Base-by-base conservation (phyloP, 2,888 invertebrate species). In the Cheilosia vernalis region DNA sequence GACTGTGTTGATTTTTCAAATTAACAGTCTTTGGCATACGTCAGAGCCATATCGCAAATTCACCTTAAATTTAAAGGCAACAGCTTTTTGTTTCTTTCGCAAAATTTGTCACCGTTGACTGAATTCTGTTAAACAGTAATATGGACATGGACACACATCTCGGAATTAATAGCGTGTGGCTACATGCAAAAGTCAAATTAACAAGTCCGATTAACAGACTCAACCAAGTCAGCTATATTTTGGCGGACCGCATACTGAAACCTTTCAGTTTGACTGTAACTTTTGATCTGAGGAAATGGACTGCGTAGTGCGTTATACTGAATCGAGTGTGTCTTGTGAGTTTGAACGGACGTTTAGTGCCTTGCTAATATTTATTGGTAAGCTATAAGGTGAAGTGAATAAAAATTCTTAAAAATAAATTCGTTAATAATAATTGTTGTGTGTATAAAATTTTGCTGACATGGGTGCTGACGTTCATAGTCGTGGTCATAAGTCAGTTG, bases 141-240 rank as follows among this genome's bases (percentile, higher is more conserved):
- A 61, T 61, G 72, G 72, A 53, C 49, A 61, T 61, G 72, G 72
- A 53, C 49, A 49, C 27, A 44, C 15, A 13, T 55, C n/a, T 56
- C 24, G 33, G 55, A 64, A 56, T 37, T 37, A 47, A 40, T 37
- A 33, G 42, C 24, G 30, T 55, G 63, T 63, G 33, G 33, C 30
- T 30, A 30, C 9, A 30, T 30, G 30, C 49, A 49, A 33, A 55
- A 24, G 40, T 49, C 19, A 1, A 64, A 74, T 74, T 56, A 64
- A 60, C 64, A 64, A 64, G 37, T 74, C 51, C n/a, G 37, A 64
- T 64, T 74, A 64, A 56, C 47, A 56, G 56, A 49, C 56, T 74
- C 47, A 64, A 49, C 37, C 9, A 15, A 55, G 10, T 44, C 61
- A 9, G 44, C 1, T 21, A n/a, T 37, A 21, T 19, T 49, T 30